Percentiles rank a stretch among this genome's conserved stretches.
These are phyloP conservation scores for Tachystola acroxantha DNA, from an alignment of 2,888 invertebrate species.

Conservation along the genomic window DNA sequence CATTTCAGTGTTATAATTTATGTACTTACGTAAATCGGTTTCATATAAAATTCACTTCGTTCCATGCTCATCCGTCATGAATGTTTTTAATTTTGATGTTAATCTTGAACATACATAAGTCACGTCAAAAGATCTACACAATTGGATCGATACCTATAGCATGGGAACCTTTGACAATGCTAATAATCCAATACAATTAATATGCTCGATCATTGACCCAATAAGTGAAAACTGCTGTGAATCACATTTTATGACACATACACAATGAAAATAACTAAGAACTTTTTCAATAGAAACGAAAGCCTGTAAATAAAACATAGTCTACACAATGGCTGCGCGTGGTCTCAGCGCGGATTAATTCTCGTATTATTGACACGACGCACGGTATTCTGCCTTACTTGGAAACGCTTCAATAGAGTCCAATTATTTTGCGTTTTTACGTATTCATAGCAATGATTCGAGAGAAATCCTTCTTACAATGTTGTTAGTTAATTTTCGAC, in stretches of 20 bases:
- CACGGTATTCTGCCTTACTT: conserved; percentile 41
- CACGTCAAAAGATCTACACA: too few species aligned
- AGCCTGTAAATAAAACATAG: conserved; percentile 52
- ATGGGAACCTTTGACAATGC: conserved; percentile 1
- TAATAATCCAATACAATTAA: too few species aligned
- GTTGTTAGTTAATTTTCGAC: too few species aligned
- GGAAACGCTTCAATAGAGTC: conserved; percentile 55
- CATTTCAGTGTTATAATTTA: too few species aligned
- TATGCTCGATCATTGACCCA: conserved; percentile 19
- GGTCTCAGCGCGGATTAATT: conserved; percentile 40
- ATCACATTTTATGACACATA: conserved; percentile 21
- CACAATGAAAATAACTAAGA: conserved; percentile 43
- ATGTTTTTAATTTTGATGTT: too few species aligned
- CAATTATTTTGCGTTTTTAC: conserved; percentile 56
- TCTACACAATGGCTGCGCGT: conserved; percentile 41
- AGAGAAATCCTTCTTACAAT: conserved; percentile 36
- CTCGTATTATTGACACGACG: conserved; percentile 32
- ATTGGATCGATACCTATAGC: too few species aligned
- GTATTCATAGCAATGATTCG: conserved; percentile 23
- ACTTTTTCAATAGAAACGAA: conserved; percentile 53
- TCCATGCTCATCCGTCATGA: too few species aligned
- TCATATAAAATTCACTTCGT: too few species aligned
- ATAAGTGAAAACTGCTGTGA: conserved; percentile 40
- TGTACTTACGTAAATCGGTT: too few species aligned
- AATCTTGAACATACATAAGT: too few species aligned